Percentiles rank a stretch among this genome's conserved stretches.
Conservation (phyloP, 1,140 invertebrate genomes). For the Drosophila santomea region DNA sequence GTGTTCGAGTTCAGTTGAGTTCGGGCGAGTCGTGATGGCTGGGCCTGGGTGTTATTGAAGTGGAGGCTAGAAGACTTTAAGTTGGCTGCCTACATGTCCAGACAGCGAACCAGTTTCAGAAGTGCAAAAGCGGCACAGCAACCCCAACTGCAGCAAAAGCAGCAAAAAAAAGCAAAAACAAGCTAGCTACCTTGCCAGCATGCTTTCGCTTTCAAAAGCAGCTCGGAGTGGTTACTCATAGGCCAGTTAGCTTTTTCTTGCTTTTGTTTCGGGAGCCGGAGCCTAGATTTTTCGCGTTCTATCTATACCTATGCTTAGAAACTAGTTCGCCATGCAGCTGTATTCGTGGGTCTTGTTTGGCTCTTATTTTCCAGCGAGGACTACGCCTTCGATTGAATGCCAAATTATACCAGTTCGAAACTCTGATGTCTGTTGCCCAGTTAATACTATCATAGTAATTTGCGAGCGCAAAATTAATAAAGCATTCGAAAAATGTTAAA, state of each 20-base stretch:
- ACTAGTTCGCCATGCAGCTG: conserved; percentile 68
- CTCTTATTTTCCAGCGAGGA: conserved; percentile 41
- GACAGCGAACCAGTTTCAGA: conserved; percentile 78
- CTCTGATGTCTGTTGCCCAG: conserved; percentile 45
- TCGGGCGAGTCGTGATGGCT: conserved; percentile 18
- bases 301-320: conserved; percentile 47
- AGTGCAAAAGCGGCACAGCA: conserved; percentile 62
- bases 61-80: conserved; percentile 68
- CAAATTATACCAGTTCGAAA: conserved; percentile 61
- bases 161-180: conserved; percentile 47
- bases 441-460: conserved; percentile 54
- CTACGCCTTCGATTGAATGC: conserved; percentile 63
- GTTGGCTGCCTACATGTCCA: conserved; percentile 67
- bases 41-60: conserved; percentile 64
- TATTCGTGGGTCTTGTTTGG: conserved; percentile 30
- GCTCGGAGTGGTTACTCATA: conserved; percentile 35
- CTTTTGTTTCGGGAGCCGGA: conserved; percentile 42
- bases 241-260: conserved; percentile 28
- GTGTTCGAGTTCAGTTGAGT: conserved; percentile 31
- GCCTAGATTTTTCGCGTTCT: conserved; percentile 39
- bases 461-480: conserved; percentile 64
- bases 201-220: conserved; percentile 82
- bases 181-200: conserved; percentile 81
- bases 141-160: conserved; percentile 44
- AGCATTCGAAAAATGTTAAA: conserved; percentile 75